Percentiles rank a stretch among this genome's conserved stretches.
Evolutionary conservation across 2,113 vertebrate species (phyloP).

Genomic region (Paramisgurnus dabryanus): DNA sequence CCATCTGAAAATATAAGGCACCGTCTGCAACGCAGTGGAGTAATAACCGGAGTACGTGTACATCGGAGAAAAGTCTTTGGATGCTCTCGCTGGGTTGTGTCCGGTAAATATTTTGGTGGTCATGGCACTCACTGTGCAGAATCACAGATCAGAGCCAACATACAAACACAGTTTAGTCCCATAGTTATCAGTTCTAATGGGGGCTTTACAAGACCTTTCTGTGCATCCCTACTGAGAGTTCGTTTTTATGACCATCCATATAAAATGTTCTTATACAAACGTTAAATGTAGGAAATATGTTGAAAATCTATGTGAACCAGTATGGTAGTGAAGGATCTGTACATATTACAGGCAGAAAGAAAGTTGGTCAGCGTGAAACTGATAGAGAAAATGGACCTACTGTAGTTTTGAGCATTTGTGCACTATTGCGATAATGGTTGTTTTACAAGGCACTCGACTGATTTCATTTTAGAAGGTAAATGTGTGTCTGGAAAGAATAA

Average conservation of each 20-base stretch:
- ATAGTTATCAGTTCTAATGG: no score
- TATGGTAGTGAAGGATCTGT: no score
- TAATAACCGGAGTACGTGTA: slow-evolving; percentile 54
- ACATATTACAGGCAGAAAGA: neutral
- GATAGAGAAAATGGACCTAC: neutral
- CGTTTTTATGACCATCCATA: no score
- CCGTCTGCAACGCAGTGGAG: slow-evolving; percentile 54
- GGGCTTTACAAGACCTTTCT: no score
- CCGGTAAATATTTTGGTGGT: neutral
- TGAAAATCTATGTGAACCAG: no score
- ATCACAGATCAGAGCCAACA: neutral
- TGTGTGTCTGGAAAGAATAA: neutral
- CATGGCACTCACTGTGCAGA: neutral
- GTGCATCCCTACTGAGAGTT: no score
- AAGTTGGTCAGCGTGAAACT: neutral
- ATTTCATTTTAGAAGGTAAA: neutral
- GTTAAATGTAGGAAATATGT: no score
- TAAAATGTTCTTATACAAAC: no score
- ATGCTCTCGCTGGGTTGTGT: neutral
- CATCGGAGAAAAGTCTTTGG: neutral
- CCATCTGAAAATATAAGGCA: slow-evolving; percentile 66
- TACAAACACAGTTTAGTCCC: no score
- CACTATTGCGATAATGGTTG: neutral
- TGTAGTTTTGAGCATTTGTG: slow-evolving; percentile 11
- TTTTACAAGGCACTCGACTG: neutral